These are phyloP conservation scores for Parotia lawesii DNA, from an alignment of 2,113 vertebrate species.

Conservation along the genomic window DNA sequence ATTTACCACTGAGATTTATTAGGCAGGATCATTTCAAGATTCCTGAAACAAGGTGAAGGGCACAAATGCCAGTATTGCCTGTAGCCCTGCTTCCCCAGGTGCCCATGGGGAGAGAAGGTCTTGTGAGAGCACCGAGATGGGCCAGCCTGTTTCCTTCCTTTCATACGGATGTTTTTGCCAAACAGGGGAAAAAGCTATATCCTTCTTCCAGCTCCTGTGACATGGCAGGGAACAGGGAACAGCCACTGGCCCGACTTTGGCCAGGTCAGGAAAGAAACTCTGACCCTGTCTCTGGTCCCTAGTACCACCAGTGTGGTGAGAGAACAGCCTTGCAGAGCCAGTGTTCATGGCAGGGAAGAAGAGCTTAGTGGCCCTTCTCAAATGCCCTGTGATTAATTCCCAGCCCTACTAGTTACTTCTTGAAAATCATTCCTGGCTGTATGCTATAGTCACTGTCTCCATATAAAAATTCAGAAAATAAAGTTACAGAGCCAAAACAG, in stretches of 20 bases:
- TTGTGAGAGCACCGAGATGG: background rate
- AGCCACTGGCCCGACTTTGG: background rate
- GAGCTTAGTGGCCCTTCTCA: background rate
- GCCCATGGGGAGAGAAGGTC: background rate
- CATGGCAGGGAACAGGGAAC: background rate
- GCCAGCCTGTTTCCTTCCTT: background rate
- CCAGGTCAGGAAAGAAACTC: background rate
- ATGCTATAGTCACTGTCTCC: background rate
- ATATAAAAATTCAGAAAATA: background rate
- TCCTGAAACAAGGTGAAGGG: background rate
- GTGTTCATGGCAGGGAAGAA: background rate
- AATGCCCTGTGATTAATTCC: background rate
- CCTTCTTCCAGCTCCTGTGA: background rate
- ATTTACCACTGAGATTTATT: background rate
- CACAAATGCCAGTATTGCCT: background rate
- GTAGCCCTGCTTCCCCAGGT: background rate
- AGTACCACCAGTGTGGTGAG: accelerated
- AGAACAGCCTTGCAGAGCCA: background rate
- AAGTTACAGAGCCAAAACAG: background rate
- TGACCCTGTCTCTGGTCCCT: background rate
- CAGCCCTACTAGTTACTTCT: background rate
- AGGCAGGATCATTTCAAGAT: background rate
- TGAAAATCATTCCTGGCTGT: background rate
- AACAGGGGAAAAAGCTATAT: background rate
- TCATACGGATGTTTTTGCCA: background rate